These are phyloP conservation scores for Borostomias antarcticus DNA, from an alignment of 2,797 vertebrate species.

Conservation along the genomic window DNA sequence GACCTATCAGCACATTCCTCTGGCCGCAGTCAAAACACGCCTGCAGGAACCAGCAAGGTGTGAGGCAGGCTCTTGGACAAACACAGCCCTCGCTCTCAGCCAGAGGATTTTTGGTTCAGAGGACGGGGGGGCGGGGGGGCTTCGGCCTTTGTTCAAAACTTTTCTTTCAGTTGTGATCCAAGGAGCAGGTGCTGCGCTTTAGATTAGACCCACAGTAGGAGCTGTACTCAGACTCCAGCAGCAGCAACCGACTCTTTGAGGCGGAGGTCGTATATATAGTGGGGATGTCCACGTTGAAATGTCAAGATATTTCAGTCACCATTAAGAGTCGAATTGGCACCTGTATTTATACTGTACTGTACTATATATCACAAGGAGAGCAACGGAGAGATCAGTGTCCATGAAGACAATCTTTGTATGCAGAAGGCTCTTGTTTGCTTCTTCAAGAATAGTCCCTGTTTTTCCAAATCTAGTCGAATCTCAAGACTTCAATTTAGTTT, in stretches of 20 bases:
- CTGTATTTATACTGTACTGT: no score
- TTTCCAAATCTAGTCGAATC: neutral
- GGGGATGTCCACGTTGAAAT: no score
- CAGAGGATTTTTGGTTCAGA: neutral
- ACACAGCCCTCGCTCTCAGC: neutral
- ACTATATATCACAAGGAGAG: no score
- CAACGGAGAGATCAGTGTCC: no score
- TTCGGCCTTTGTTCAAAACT: neutral
- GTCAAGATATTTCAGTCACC: no score
- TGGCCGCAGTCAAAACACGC: constrained; percentile 62
- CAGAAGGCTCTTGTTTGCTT: neutral
- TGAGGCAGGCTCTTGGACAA: neutral
- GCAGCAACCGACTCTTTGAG: neutral
- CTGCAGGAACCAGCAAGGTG: constrained; percentile 64
- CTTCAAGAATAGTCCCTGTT: neutral
- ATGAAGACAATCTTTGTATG: neutral
- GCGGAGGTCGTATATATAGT: neutral
- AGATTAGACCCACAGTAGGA: neutral
- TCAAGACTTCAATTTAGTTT: neutral
- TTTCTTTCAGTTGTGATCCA: neutral
- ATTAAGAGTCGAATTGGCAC: no score
- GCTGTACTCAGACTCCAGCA: neutral
- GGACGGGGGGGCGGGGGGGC: no score
- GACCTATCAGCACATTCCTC: constrained; percentile 80
- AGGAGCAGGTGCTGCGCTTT: neutral